phyloP scores from a whole-genome alignment of 2,888 invertebrate genomes.

The Cabera pusaria region DNA sequence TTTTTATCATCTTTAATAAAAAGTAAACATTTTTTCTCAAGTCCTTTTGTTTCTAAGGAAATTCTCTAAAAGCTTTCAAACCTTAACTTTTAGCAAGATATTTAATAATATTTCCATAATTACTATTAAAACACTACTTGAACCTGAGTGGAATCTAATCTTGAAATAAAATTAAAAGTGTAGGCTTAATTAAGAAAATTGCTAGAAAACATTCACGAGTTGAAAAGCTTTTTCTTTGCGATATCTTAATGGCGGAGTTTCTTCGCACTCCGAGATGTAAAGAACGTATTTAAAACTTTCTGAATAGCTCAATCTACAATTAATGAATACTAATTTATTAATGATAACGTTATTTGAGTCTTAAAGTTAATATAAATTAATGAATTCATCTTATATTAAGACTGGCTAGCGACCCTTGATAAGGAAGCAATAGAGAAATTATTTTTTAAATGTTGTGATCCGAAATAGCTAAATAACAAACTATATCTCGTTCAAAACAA shows the following conservation, averaged over 20 bases:
- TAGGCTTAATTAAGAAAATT: conserved; percentile 25
- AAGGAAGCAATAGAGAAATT: no score
- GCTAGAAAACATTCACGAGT: conserved; percentile 14
- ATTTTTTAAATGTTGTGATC: no score
- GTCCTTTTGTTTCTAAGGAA: conserved; percentile 4
- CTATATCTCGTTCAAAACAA: no score
- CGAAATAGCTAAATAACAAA: no score
- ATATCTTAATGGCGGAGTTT: conserved; percentile 15
- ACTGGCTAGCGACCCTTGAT: no score
- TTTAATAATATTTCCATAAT: no score
- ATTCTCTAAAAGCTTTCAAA: background rate
- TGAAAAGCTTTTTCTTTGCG: conserved; percentile 14
- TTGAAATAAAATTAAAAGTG: conserved; percentile 16
- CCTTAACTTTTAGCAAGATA: no score
- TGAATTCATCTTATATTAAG: no score
- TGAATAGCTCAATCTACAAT: background rate
- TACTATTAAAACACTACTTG: conserved; percentile 15
- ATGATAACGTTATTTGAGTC: no score
- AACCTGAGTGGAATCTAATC: conserved; percentile 14
- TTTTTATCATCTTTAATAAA: conserved; percentile 2
- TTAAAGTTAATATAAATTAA: no score
- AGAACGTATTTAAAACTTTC: conserved; percentile 5
- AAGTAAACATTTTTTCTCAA: conserved; percentile 1
- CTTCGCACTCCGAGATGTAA: conserved; percentile 10
- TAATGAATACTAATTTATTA: conserved; percentile 5